Evolutionary conservation across 2,113 vertebrate genomes (phyloP), one percentile per base, ranked within the genome.

Genomic region (Pterocles gutturalis): DNA sequence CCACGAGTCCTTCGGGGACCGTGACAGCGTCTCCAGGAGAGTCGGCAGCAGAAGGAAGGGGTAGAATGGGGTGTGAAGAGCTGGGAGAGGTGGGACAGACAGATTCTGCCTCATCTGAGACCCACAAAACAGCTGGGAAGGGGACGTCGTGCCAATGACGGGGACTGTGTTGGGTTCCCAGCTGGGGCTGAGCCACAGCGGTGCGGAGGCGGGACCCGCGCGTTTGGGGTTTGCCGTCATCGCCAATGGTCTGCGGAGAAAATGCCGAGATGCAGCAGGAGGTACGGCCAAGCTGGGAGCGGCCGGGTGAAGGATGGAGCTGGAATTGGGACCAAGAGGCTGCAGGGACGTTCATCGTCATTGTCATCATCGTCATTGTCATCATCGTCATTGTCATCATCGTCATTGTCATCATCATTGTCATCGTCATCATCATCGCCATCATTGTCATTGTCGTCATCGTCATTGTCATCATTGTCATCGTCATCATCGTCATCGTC

Each of bases 131-230:
- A n/a, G 61, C 67, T 12, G 38, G 76, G 31, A 48, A 2, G 33
- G 43, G 38, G 43, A 26, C 16, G 1, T 4, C 1, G 0, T 21
- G 34, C 33, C 64, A 9, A 0, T 4, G 31, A 5, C 0, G 2
- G 67, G 41, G 41, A 41, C 41, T 13, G 41, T 41, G 41, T 41
- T 41, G 41, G 41, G 11, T 41, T 41, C 41, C 38, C 38, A 38
- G 38, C 38, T 38, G 51, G 43, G 51, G 45, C 43, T 18, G 8
- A n/a, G 18, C 71, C 45, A 5, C 2, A 8, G 34, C 49, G 29
- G 29, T 5, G n/a, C 14, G 29, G 16, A 5, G 75, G 54, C 33
- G 15, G 21, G 46, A 21, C 10, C 65, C 12, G 57, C 28, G 54
- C 1, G 0, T 21, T 5, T 15, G 41, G 51, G 34, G 24, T 24